phyloP scores from a whole-genome alignment of 2,113 vertebrate genomes.

The Rhynchopsitta pachyrhyncha region DNA sequence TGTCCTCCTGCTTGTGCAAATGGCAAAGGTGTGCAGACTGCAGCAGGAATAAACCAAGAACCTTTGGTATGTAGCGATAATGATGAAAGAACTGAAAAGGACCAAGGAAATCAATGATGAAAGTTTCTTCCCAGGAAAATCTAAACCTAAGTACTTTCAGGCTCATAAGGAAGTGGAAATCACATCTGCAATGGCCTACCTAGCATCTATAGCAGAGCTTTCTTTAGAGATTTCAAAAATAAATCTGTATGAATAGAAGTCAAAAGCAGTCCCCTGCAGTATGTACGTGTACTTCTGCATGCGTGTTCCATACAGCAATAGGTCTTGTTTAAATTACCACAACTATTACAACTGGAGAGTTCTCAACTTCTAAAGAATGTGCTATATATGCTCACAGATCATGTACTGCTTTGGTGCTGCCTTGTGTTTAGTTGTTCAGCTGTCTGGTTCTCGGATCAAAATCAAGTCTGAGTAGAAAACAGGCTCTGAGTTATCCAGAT shows the following conservation, averaged over 20 bases:
- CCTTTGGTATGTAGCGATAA: background rate
- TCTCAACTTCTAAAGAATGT: background rate
- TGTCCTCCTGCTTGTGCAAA: background rate
- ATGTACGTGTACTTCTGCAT: fast-evolving
- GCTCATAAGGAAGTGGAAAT: background rate
- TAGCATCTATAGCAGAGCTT: background rate
- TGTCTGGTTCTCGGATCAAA: background rate
- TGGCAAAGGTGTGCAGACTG: background rate
- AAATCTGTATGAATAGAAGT: background rate
- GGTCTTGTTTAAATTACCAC: background rate
- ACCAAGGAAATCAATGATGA: background rate
- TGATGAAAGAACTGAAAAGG: background rate
- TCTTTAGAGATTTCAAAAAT: background rate
- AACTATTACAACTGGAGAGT: background rate
- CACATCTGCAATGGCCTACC: background rate
- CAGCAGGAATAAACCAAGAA: background rate
- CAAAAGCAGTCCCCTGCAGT: background rate
- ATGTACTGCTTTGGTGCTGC: background rate
- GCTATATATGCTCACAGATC: background rate
- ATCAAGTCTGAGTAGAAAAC: background rate
- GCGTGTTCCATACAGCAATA: fast-evolving
- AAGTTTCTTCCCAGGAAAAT: background rate
- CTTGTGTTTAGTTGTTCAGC: background rate
- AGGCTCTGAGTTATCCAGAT: background rate
- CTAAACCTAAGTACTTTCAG: background rate